These are phyloP conservation scores for Clistopyga incitator DNA, from an alignment of 2,888 invertebrate species.

Conservation along the genomic window DNA sequence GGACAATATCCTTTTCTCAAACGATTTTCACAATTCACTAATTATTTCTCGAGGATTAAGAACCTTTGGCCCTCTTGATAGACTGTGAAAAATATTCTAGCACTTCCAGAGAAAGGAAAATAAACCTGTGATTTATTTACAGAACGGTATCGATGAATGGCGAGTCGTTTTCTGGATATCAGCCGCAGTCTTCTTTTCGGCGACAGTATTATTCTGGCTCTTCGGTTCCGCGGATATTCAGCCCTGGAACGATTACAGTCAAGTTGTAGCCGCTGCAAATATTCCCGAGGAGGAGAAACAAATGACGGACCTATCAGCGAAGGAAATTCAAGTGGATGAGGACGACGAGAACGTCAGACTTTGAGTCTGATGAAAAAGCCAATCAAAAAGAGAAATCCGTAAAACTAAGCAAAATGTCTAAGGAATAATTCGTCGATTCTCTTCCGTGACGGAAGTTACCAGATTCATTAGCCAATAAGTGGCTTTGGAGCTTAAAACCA, in stretches of 20 bases:
- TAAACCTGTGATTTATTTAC: constrained; percentile 73
- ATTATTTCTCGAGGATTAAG: no score
- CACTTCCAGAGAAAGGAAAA: neutral
- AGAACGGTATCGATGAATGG: constrained; percentile 93
- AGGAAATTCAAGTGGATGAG: constrained; percentile 67
- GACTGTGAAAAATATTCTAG: neutral
- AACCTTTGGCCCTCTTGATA: no score
- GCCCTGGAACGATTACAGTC: constrained; percentile 88
- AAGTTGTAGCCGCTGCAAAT: constrained; percentile 62
- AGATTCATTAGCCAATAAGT: neutral
- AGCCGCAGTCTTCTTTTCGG: constrained; percentile 88
- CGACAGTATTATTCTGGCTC: constrained; percentile 89
- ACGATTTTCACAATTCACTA: no score
- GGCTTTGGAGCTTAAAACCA: neutral
- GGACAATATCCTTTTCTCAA: no score
- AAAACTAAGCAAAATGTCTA: constrained; percentile 1
- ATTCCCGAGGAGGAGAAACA: constrained; percentile 77
- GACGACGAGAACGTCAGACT: constrained; percentile 80
- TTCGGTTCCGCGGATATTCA: constrained; percentile 91
- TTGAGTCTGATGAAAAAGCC: constrained; percentile 64
- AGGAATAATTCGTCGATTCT: constrained; percentile 1
- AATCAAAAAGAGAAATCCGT: neutral
- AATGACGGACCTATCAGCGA: constrained; percentile 69
- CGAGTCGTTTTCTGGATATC: constrained; percentile 90
- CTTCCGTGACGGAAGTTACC: neutral